phyloP scores from a whole-genome alignment of 1,140 invertebrate species.

The Drosophila neocordata region DNA sequence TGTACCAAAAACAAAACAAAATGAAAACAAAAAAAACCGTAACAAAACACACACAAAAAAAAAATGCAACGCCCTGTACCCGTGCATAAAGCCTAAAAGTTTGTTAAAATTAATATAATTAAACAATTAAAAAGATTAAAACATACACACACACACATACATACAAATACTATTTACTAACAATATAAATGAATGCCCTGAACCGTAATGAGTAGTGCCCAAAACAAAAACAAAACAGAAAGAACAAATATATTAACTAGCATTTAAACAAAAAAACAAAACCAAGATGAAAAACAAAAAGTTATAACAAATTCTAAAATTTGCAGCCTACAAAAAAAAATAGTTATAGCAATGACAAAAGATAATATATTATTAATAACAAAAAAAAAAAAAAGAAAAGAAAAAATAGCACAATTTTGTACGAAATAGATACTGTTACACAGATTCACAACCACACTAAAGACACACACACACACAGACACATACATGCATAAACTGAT shows the following conservation, averaged over 20 bases:
- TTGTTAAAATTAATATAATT: constrained; percentile 60
- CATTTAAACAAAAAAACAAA: constrained; percentile 64
- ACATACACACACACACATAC: neutral
- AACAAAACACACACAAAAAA: constrained; percentile 40
- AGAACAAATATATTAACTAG: constrained; percentile 61
- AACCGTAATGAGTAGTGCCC: constrained; percentile 79
- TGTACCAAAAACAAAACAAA: constrained; percentile 65
- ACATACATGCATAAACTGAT: constrained; percentile 25
- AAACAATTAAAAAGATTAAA: constrained; percentile 23
- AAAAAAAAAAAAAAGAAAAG: neutral
- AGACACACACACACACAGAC: constrained; percentile 33
- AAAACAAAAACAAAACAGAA: constrained; percentile 55
- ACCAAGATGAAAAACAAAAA: constrained; percentile 49
- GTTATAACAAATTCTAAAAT: constrained; percentile 76
- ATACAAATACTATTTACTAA: constrained; percentile 72
- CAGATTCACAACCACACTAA: constrained; percentile 12
- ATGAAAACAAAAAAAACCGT: constrained; percentile 23
- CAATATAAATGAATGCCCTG: constrained; percentile 68
- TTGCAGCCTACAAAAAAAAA: constrained; percentile 62
- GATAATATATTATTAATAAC: constrained; percentile 1
- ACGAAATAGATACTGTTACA: constrained; percentile 40
- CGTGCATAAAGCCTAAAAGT: constrained; percentile 75
- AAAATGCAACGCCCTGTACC: constrained; percentile 73
- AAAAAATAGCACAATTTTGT: constrained; percentile 73
- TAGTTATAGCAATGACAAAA: constrained; percentile 70